Conservation (phyloP, 2,113 vertebrate genomes). For the Narcine bancroftii region DNA sequence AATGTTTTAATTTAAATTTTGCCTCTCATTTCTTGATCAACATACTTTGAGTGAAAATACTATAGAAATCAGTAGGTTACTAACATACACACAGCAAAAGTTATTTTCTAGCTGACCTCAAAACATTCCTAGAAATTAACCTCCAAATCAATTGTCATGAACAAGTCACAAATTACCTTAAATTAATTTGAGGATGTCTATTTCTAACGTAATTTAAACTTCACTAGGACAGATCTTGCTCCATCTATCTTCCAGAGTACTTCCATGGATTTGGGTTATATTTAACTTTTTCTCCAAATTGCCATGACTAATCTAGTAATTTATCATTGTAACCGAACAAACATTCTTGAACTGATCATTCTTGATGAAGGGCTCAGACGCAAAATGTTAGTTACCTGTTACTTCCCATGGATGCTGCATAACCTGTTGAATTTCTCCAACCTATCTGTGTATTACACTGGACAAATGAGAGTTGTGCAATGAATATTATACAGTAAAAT, state of each 20-base stretch:
- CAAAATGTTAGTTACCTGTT: no score
- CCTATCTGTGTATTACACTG: no score
- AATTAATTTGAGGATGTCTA: background rate
- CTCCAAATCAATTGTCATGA: no score
- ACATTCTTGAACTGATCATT: background rate
- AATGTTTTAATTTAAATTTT: background rate
- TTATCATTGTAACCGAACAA: background rate
- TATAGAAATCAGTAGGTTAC: background rate
- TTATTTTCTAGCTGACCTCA: background rate
- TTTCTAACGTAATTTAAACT: background rate
- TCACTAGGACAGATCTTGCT: background rate
- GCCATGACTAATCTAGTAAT: background rate
- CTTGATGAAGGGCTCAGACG: no score
- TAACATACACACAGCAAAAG: background rate
- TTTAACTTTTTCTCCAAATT: background rate
- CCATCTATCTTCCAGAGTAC: background rate
- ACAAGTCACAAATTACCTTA: no score
- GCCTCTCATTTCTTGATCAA: background rate
- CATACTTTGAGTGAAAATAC: accelerated
- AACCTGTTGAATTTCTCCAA: no score
- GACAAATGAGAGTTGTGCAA: background rate
- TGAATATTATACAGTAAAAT: background rate
- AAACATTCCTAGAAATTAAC: background rate
- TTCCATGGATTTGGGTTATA: background rate
- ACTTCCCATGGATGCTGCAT: no score